Evolutionary conservation across 2,888 invertebrate genomes (phyloP).

Genomic region (Keiferia lycopersicella): DNA sequence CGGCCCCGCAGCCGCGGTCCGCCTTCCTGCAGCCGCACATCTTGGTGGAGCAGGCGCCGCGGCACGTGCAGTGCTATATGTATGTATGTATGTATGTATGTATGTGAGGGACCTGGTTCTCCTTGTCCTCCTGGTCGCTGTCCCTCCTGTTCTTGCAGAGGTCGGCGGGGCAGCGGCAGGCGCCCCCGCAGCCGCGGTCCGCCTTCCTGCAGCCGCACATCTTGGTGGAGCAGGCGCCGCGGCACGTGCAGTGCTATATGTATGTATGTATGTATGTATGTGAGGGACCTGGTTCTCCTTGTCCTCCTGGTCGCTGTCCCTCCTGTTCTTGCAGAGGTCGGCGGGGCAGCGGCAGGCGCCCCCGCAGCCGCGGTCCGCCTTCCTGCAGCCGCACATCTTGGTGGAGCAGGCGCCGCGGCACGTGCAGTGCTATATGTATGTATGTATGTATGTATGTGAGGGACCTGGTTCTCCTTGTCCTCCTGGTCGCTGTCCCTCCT

Average conservation of each 20-base stretch:
- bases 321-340: slow-evolving; percentile 63
- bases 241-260: too few species aligned
- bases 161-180: slow-evolving; percentile 69
- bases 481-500: slow-evolving; percentile 54
- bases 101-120: slow-evolving; percentile 35
- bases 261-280: neutral
- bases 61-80: too few species aligned
- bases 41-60: slow-evolving; percentile 61
- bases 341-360: too few species aligned
- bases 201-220: slow-evolving; percentile 83
- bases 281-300: slow-evolving; percentile 55
- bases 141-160: slow-evolving; percentile 47
- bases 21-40: slow-evolving; percentile 83
- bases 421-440: too few species aligned
- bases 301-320: slow-evolving; percentile 58
- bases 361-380: too few species aligned
- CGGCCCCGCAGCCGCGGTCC: slow-evolving; percentile 51
- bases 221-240: slow-evolving; percentile 61
- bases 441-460: neutral
- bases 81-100: too few species aligned
- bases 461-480: slow-evolving; percentile 60
- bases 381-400: slow-evolving; percentile 82
- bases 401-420: too few species aligned
- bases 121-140: slow-evolving; percentile 46
- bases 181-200: slow-evolving; percentile 51